These are phyloP conservation scores for Cydia strobilella DNA, from an alignment of 1,140 invertebrate genomes.

Conservation along the genomic window DNA sequence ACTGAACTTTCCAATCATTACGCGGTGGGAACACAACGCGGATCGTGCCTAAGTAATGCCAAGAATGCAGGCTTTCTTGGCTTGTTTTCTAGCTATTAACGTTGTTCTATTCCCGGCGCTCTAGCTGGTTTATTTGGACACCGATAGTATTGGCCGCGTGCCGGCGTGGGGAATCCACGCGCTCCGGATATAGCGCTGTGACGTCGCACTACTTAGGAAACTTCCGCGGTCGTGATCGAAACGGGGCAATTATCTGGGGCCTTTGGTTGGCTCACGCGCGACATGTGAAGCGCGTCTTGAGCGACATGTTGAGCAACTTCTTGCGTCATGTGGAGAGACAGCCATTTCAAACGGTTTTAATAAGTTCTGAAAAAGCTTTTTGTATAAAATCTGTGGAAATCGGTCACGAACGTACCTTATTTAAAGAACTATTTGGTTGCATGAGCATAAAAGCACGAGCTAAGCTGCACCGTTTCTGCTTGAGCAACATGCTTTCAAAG, in stretches of 20 bases:
- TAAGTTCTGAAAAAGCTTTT: too few relatives aligned
- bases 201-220: not conserved
- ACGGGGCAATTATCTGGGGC: not conserved
- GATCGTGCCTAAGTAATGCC: not conserved
- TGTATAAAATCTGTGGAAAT: too few relatives aligned
- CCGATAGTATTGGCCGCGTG: slow-evolving; percentile 12
- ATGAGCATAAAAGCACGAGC: too few relatives aligned
- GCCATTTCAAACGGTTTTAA: not conserved
- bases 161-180: not conserved
- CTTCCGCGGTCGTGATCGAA: slow-evolving; percentile 9
- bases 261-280: not conserved
- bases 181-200: slow-evolving; percentile 12
- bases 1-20: not conserved
- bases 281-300: not conserved
- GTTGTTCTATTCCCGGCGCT: slow-evolving; percentile 16
- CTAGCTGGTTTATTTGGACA: slow-evolving; percentile 18
- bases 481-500: too few relatives aligned
- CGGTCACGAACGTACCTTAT: too few relatives aligned
- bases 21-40: not conserved
- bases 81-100: slow-evolving; percentile 19
- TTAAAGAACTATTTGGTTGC: too few relatives aligned
- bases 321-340: not conserved
- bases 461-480: too few relatives aligned
- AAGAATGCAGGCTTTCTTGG: slow-evolving; percentile 5
- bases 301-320: not conserved